These are phyloP conservation scores for Drosophila mimica DNA, from an alignment of 2,888 invertebrate species.

Conservation along the genomic window DNA sequence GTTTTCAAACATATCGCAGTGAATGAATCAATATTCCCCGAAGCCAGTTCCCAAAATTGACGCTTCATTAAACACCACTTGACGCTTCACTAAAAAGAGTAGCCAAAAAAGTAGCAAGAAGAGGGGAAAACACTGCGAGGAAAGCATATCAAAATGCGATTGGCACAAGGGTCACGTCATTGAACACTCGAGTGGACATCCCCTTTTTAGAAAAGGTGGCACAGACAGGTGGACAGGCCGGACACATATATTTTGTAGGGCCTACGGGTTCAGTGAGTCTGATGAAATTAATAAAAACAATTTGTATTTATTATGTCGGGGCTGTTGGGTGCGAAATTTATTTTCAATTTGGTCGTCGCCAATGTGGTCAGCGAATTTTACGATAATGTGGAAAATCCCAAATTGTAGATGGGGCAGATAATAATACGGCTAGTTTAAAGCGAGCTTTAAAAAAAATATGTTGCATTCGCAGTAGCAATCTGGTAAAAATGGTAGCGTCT, in stretches of 20 bases:
- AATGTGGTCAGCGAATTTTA: constrained; percentile 52
- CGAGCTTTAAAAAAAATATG: constrained; percentile 29
- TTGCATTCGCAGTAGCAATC: constrained; percentile 24
- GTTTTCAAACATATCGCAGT: constrained; percentile 48
- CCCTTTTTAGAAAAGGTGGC: constrained; percentile 27
- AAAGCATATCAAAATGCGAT: constrained; percentile 42
- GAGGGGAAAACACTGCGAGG: constrained; percentile 23
- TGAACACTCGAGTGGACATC: constrained; percentile 62
- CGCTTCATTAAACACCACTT: constrained; percentile 61
- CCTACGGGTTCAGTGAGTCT: constrained; percentile 62
- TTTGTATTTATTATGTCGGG: constrained; percentile 59
- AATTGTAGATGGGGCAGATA: not conserved
- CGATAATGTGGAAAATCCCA: not conserved
- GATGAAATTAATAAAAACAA: constrained; percentile 75
- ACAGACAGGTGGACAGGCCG: constrained; percentile 49
- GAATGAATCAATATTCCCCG: constrained; percentile 50
- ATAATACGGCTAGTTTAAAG: constrained; percentile 19
- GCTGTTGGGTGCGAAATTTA: constrained; percentile 56
- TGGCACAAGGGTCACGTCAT: constrained; percentile 51
- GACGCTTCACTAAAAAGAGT: constrained; percentile 31
- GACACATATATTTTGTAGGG: constrained; percentile 19
- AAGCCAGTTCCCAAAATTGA: constrained; percentile 41
- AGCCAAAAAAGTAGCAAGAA: constrained; percentile 4
- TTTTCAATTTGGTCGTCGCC: constrained; percentile 62
- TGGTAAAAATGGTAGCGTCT: constrained; percentile 47